These are phyloP conservation scores for Poeciliopsis gracilis DNA, from an alignment of 2,797 vertebrate genomes.

Conservation along the genomic window DNA sequence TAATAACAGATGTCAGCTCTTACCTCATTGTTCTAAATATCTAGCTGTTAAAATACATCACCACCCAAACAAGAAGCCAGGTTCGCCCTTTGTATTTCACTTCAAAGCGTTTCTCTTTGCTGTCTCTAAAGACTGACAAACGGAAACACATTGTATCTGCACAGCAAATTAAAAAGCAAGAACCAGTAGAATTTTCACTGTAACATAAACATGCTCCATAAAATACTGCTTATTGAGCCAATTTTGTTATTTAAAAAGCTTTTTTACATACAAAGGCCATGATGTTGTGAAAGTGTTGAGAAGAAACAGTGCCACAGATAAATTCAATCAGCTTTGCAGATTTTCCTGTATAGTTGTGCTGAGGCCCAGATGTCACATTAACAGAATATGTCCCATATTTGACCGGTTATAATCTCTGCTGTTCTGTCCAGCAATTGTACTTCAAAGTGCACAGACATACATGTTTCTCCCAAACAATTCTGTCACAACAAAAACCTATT, in stretches of 20 bases:
- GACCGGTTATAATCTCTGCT: neutral
- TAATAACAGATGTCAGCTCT: slow-evolving; percentile 59
- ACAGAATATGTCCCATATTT: no score
- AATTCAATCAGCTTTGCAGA: neutral
- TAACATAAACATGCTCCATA: neutral
- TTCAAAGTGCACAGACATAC: neutral
- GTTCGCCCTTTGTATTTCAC: neutral
- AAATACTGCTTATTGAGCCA: neutral
- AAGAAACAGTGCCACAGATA: neutral
- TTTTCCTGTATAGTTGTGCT: neutral
- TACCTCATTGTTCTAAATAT: slow-evolving; percentile 12
- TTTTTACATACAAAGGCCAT: neutral
- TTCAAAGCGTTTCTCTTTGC: neutral
- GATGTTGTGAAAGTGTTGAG: neutral
- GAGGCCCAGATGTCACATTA: no score
- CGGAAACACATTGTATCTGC: neutral
- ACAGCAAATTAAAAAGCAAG: neutral
- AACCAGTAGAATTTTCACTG: neutral
- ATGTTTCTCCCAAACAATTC: neutral
- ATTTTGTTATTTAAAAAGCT: neutral
- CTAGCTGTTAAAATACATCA: neutral
- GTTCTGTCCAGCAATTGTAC: neutral
- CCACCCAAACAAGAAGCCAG: neutral
- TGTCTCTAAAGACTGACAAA: neutral
- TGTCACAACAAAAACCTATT: neutral